Evolutionary conservation across 2,797 vertebrate genomes (phyloP).

Genomic region (Hydrophis major): DNA sequence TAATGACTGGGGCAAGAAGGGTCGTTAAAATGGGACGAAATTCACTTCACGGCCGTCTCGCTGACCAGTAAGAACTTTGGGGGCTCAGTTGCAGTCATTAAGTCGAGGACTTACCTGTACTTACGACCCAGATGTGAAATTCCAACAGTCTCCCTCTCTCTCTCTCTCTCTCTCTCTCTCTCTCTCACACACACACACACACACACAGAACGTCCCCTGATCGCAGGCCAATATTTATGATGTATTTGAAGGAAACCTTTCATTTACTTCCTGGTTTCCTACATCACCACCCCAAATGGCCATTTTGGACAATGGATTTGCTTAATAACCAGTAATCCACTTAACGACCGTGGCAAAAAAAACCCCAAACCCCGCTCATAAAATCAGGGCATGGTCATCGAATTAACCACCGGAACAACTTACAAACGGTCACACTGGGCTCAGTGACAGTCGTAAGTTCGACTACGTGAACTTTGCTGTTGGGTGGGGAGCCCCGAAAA

Average conservation of each 20-base stretch:
- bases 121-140: background rate
- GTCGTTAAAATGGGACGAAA: background rate
- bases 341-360: background rate
- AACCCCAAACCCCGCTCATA: too few relatives aligned
- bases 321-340: background rate
- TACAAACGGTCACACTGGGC: accelerated
- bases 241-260: background rate
- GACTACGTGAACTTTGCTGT: background rate
- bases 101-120: background rate
- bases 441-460: too few relatives aligned
- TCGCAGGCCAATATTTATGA: too few relatives aligned
- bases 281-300: too few relatives aligned
- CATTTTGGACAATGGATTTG: background rate
- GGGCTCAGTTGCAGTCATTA: background rate
- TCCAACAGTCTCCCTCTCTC: background rate
- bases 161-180: too few relatives aligned
- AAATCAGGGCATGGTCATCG: background rate
- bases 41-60: accelerated
- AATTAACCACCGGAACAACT: too few relatives aligned
- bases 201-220: too few relatives aligned
- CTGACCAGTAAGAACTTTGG: background rate
- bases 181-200: too few relatives aligned
- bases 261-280: background rate
- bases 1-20: background rate
- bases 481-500: background rate